A percentile compares a stretch with the other conserved stretches of the same genome.
These are phyloP conservation scores for Nettapus auritus DNA, from an alignment of 2,113 vertebrate genomes.

Conservation along the genomic window DNA sequence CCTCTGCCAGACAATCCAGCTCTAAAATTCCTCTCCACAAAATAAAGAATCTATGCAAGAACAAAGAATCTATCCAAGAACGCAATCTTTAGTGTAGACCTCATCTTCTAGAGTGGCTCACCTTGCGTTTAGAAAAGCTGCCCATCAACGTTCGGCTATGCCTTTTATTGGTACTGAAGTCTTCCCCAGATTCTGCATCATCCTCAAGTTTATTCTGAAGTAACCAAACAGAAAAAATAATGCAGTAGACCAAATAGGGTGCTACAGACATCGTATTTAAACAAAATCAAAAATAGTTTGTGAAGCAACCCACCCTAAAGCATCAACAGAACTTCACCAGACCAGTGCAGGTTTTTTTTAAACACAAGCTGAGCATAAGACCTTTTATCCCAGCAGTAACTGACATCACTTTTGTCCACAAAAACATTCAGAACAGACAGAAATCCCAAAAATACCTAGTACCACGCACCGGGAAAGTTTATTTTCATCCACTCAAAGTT, in stretches of 20 bases:
- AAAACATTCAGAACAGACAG: neutral
- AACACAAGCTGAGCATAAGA: neutral
- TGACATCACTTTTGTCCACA: neutral
- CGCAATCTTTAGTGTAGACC: fast-evolving
- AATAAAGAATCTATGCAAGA: neutral
- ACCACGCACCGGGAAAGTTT: neutral
- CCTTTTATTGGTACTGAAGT: slow-evolving; percentile 78
- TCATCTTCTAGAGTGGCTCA: neutral
- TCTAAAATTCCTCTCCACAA: neutral
- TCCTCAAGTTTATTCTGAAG: slow-evolving; percentile 85
- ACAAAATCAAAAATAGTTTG: neutral
- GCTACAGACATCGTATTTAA: neutral
- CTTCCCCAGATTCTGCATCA: slow-evolving; percentile 82
- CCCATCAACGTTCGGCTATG: slow-evolving; percentile 82
- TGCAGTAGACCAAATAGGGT: neutral
- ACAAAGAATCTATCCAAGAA: neutral
- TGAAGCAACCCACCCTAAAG: neutral
- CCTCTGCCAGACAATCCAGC: neutral
- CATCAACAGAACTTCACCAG: neutral
- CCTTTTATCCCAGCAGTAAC: neutral
- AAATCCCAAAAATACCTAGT: neutral
- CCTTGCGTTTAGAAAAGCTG: slow-evolving; percentile 94
- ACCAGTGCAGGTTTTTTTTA: neutral
- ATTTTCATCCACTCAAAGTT: neutral
- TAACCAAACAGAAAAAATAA: neutral